These are phyloP conservation scores for Myrmophylax atrothorax DNA, from an alignment of 2,113 vertebrate species.

Conservation along the genomic window DNA sequence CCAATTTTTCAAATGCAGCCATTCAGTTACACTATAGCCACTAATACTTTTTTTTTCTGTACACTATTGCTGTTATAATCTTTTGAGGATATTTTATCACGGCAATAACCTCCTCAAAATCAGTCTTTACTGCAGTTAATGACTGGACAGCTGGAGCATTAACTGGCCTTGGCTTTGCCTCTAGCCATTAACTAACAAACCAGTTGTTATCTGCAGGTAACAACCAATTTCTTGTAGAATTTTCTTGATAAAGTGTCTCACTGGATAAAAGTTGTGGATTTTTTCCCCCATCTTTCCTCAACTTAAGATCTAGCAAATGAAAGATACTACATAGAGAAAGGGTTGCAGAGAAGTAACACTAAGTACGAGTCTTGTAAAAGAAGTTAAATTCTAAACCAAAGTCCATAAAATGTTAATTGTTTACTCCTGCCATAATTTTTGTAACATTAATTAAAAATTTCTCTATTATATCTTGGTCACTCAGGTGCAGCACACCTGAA, in stretches of 20 bases:
- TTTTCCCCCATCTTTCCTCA: not conserved
- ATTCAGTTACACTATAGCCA: conserved; percentile 80
- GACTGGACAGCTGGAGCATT: conserved; percentile 84
- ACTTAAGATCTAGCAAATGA: not conserved
- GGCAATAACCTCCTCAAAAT: conserved; percentile 84
- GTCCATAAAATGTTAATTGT: conserved; percentile 20
- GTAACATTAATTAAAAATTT: conserved; percentile 1
- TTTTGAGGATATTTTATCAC: conserved; percentile 87
- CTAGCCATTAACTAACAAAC: conserved; percentile 82
- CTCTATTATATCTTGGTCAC: not conserved
- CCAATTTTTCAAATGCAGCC: conserved; percentile 86
- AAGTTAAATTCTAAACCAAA: conserved; percentile 44
- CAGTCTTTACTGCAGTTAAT: conserved; percentile 85
- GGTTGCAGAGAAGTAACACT: not conserved
- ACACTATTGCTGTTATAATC: conserved; percentile 85
- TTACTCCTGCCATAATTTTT: conserved; percentile 37
- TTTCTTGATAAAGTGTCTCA: conserved; percentile 74
- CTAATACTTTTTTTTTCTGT: conserved; percentile 76
- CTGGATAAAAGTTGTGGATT: conserved; percentile 45
- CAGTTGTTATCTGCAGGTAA: conserved; percentile 84
- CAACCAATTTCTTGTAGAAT: conserved; percentile 77
- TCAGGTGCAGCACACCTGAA: not conserved
- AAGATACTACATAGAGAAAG: not conserved
- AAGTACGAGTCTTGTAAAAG: not conserved
- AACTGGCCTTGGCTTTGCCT: conserved; percentile 81